Conservation (phyloP, 2,113 vertebrate species). For the Cygnus atratus region DNA sequence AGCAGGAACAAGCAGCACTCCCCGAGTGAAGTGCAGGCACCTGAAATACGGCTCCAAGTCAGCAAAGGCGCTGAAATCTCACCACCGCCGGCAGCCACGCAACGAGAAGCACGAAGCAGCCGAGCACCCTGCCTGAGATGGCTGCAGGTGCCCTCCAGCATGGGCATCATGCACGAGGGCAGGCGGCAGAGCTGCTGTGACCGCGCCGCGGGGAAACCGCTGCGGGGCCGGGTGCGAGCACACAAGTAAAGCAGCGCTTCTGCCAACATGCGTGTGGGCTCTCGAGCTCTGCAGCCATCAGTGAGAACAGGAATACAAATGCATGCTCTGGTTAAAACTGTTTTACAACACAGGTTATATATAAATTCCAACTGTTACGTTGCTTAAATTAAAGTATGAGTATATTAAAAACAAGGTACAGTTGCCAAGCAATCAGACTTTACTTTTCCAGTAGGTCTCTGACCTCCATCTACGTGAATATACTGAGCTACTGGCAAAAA, state of each 20-base stretch:
- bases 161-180: rapidly evolving
- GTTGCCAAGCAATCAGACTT: constrained; percentile 55
- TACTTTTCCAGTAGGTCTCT: constrained; percentile 23
- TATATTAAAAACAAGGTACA: constrained; percentile 38
- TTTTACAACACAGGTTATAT: constrained; percentile 28
- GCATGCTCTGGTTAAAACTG: not conserved
- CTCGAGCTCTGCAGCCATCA: not conserved
- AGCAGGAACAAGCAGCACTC: too few species aligned
- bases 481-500: constrained; percentile 11
- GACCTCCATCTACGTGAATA: not conserved
- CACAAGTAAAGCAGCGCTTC: not conserved
- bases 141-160: not conserved
- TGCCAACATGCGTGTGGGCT: not conserved
- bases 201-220: not conserved
- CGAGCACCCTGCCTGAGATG: not conserved
- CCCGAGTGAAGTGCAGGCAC: not conserved
- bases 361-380: constrained; percentile 33
- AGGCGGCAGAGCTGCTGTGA: not conserved
- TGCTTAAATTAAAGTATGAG: constrained; percentile 24
- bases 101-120: not conserved
- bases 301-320: not conserved
- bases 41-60: not conserved
- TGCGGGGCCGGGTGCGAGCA: not conserved
- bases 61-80: not conserved
- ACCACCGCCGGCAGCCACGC: not conserved